Evolutionary conservation across 2,113 vertebrate species (phyloP).

Genomic region (Butorides virescens): DNA sequence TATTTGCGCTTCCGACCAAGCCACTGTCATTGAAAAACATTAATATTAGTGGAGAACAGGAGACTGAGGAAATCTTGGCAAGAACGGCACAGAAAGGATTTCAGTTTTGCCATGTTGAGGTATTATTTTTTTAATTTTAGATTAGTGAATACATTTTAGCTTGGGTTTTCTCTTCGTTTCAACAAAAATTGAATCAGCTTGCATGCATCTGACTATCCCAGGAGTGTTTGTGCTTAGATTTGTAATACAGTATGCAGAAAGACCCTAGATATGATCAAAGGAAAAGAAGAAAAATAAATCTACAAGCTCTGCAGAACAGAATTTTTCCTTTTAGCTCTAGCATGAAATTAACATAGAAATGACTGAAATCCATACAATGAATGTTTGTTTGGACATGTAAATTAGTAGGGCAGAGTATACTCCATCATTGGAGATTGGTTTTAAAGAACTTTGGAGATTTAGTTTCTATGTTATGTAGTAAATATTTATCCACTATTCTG

Average conservation of each 20-base stretch:
- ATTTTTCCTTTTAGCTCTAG: neutral
- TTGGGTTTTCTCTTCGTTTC: neutral
- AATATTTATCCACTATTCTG: constrained; percentile 24
- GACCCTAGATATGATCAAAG: neutral
- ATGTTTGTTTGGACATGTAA: neutral
- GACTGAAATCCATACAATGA: neutral
- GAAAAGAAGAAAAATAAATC: neutral
- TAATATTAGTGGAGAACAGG: neutral
- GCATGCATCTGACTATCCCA: neutral
- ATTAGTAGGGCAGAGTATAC: neutral
- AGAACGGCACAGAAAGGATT: neutral
- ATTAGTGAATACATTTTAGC: neutral
- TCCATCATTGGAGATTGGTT: neutral
- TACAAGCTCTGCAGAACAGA: neutral
- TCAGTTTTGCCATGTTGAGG: neutral
- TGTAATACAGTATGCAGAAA: neutral
- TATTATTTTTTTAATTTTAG: neutral
- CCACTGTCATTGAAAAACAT: neutral
- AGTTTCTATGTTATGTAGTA: constrained; percentile 5
- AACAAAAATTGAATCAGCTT: neutral
- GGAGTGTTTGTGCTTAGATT: neutral
- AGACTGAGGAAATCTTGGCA: neutral
- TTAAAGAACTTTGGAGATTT: neutral
- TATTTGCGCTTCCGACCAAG: neutral
- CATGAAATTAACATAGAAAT: neutral